Conservation (phyloP, 2,888 invertebrate genomes). For the Pheosia gnoma region DNA sequence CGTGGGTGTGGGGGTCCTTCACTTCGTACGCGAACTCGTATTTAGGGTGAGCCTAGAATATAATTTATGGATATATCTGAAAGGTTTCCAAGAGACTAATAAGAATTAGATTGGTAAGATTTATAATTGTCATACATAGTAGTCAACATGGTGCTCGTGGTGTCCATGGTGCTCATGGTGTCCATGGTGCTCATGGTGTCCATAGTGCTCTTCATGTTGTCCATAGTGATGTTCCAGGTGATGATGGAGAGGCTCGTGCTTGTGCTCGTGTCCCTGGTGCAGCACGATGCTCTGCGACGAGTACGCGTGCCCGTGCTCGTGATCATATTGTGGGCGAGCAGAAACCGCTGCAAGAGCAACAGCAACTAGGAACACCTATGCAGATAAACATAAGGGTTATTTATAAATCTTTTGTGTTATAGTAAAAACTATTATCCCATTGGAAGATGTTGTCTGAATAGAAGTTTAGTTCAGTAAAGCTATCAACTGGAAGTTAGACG, state of each 20-base stretch:
- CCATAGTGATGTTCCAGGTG: slow-evolving; percentile 16
- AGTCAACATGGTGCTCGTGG: slow-evolving; percentile 31
- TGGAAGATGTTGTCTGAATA: too few species aligned
- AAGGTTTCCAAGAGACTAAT: not conserved
- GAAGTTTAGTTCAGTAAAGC: not conserved
- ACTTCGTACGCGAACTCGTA: slow-evolving; percentile 71
- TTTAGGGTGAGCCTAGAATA: slow-evolving; percentile 44
- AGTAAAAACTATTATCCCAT: too few species aligned
- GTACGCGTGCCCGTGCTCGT: slow-evolving; percentile 39
- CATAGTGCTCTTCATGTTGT: slow-evolving; percentile 13
- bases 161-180: slow-evolving; percentile 27
- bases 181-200: slow-evolving; percentile 9
- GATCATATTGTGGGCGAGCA: slow-evolving; percentile 34
- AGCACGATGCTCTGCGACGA: slow-evolving; percentile 48
- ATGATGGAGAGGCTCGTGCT: slow-evolving; percentile 15
- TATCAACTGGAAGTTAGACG: not conserved
- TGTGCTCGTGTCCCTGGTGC: slow-evolving; percentile 16
- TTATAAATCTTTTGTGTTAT: too few species aligned
- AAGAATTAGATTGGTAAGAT: not conserved
- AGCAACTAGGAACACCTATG: slow-evolving; percentile 38
- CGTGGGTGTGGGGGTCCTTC: slow-evolving; percentile 72
- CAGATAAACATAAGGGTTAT: not conserved
- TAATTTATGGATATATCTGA: not conserved
- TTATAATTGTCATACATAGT: slow-evolving; percentile 35
- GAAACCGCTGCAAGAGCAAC: slow-evolving; percentile 33